Base-by-base conservation (phyloP, 2,888 invertebrate genomes). In the Chalcis sispes region DNA sequence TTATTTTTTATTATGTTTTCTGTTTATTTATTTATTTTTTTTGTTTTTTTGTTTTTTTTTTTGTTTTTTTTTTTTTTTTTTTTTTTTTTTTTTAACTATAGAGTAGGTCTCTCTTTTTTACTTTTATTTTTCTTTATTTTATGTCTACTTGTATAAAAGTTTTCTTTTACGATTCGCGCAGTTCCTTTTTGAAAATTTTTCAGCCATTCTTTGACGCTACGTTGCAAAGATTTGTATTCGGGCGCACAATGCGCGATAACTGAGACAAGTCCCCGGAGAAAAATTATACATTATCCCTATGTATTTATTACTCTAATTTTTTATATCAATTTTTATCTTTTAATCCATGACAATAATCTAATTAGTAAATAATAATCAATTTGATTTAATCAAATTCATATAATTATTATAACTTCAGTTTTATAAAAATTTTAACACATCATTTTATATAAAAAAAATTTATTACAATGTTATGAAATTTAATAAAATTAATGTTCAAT, bases 81-180 rank as follows among this genome's bases (percentile, higher is more conserved):
- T 61, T 20, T n/a, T 1, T 23, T 8, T 54, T 23, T 42, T 61
- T 62, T 42, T 25, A 48, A 46, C 29, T 48, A 25, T 52, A 62
- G 54, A 56, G 56, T 8, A 50, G 2, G 10, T 48, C n/a, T 25
- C 1, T 29, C 7, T 58, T 58, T 50, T 5, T 40, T 32, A 2
- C 20, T 20, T 36, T 65, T 65, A 36, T n/a, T 65, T 59, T 36
- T 74, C n/a, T 2, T 69, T 25, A 61, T 40, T 2, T 69, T 25
- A 61, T 40, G 52, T 13, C 50, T 66, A 58, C 27, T 75, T 46
- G 70, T 75, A 75, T 64, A 70, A 75, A 75, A 70, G 54, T 64
- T 75, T 75, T 64, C 42, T 66, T 56, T 29, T 66, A 42, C 48
- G 46, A 15, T 67, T 62, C 27, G 25, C 10, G 20, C 65, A 48